Evolutionary conservation across 37 sponge, comb jelly and placozoan genomes (phyloP).

Genomic region (Beroe forskalii): DNA sequence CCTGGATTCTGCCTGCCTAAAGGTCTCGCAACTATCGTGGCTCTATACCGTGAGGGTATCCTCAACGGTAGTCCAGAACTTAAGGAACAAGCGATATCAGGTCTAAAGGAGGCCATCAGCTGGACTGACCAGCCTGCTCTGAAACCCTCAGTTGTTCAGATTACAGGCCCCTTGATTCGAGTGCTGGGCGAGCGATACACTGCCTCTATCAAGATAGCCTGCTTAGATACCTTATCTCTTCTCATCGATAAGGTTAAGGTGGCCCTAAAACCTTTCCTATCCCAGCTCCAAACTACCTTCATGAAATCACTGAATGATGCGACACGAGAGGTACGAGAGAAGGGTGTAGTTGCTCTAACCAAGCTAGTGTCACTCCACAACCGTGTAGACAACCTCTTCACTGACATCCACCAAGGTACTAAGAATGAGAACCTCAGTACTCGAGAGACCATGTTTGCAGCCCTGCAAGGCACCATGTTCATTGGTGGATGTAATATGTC

Average conservation of each 20-base stretch:
- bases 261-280: conserved; percentile 84
- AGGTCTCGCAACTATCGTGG: conserved; percentile 81
- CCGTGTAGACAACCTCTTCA: conserved; percentile 86
- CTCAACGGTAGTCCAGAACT: conserved; percentile 85
- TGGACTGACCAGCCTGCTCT: conserved; percentile 70
- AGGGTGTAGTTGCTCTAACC: conserved; percentile 75
- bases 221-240: conserved; percentile 81
- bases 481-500: conserved; percentile 24
- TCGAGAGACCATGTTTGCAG: conserved; percentile 57
- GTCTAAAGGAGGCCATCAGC: conserved; percentile 80
- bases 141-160: conserved; percentile 75
- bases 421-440: conserved; percentile 76
- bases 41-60: conserved; percentile 84
- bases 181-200: conserved; percentile 85
- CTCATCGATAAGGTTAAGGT: conserved; percentile 79
- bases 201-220: conserved; percentile 82
- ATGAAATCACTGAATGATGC: conserved; percentile 87
- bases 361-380: conserved; percentile 72
- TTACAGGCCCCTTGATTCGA: conserved; percentile 95
- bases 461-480: conserved; percentile 58
- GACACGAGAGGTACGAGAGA: conserved; percentile 74
- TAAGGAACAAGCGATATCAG: conserved; percentile 88
- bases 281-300: conserved; percentile 97
- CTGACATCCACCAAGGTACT: conserved; percentile 83
- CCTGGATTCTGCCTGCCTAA: conserved; percentile 64